Base-by-base conservation (phyloP, 2,113 vertebrate species). In the Pionites leucogaster region DNA sequence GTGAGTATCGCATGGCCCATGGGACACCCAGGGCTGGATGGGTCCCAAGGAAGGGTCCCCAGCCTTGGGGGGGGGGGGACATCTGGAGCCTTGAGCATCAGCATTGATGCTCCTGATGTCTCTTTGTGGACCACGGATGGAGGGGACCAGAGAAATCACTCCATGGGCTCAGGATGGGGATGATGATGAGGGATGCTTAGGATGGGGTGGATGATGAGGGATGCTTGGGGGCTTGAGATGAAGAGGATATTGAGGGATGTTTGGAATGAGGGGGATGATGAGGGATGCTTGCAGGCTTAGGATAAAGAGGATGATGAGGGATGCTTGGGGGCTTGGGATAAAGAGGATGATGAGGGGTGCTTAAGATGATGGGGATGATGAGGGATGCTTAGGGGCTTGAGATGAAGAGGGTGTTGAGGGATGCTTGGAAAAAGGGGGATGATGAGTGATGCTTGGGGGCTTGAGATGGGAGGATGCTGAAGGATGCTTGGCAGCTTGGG, bases 1-100 rank as follows among this genome's bases (percentile, higher is more conserved):
- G 99, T 99, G 98, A 99, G 99, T 99, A 67, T 41, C 31, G 67
- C 35, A 29, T 2, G 16, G 4, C 44, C 18, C 46, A 6, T 28
- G 29, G 35, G 23, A 27, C 8, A 1, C 3, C 7, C 17, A 1
- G 42, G 53, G 68, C 29, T 25, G 37, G 39, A 10, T 12, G 2
- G n/a, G 10, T 29, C 59, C 20, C 50, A 13, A 0, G 17, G 15
- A 20, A 29, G 33, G 8, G 47, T 39, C 46, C 59, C 31, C 50
- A 37, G 15, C 9, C 20, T 0, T 1, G 19, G 13, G 22, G 19
- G 29, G 50, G n/a, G n/a, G n/a, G 13, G 7, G 37, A 16, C 59
- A 16, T 57, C 25, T 17, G 37, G 37, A 24, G 16, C 9, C 4
- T 0, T 11, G 5, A 52, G 29, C 35, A 9, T 25, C 28, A 0